phyloP scores from a whole-genome alignment of 2,888 invertebrate genomes.

The Schrankia costaestrigalis region DNA sequence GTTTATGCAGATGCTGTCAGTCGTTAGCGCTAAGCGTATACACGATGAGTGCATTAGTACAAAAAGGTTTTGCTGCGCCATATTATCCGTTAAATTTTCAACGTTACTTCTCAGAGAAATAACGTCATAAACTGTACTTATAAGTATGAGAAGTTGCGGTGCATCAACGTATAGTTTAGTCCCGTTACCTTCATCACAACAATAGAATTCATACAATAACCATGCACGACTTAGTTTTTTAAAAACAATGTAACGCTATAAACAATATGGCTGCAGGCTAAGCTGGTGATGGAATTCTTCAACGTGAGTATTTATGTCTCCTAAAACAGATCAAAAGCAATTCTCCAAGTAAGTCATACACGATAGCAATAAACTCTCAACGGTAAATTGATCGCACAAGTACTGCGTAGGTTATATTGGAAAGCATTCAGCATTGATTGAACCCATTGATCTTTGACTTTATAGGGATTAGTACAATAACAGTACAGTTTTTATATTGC shows the following conservation, averaged over 20 bases:
- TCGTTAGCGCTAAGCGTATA: background rate
- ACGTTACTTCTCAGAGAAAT: slow-evolving; percentile 25
- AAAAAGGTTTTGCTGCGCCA: slow-evolving; percentile 29
- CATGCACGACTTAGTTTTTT: slow-evolving; percentile 13
- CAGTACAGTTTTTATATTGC: too few relatives aligned
- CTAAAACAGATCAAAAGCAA: slow-evolving; percentile 19
- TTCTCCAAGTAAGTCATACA: slow-evolving; percentile 24
- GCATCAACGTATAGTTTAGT: slow-evolving; percentile 19
- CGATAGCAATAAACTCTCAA: slow-evolving; percentile 26
- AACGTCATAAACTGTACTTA: slow-evolving; percentile 30
- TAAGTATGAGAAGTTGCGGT: slow-evolving; percentile 32
- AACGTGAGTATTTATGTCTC: slow-evolving; percentile 30
- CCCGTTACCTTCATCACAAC: slow-evolving; percentile 35
- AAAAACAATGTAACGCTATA: slow-evolving; percentile 17
- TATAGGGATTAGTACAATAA: background rate
- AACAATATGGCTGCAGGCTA: too few relatives aligned
- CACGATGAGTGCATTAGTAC: background rate
- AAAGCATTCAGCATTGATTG: slow-evolving; percentile 10
- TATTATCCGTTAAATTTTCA: slow-evolving; percentile 32
- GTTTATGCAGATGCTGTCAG: slow-evolving; percentile 33
- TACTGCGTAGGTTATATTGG: slow-evolving; percentile 18
- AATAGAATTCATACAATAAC: slow-evolving; percentile 30
- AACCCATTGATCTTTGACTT: slow-evolving; percentile 3
- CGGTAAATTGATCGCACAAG: slow-evolving; percentile 28
- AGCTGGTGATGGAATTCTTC: slow-evolving; percentile 20